Percentiles rank a stretch among this genome's conserved stretches.
phyloP scores from a whole-genome alignment of 2,113 vertebrate species.

The Laticauda colubrina region DNA sequence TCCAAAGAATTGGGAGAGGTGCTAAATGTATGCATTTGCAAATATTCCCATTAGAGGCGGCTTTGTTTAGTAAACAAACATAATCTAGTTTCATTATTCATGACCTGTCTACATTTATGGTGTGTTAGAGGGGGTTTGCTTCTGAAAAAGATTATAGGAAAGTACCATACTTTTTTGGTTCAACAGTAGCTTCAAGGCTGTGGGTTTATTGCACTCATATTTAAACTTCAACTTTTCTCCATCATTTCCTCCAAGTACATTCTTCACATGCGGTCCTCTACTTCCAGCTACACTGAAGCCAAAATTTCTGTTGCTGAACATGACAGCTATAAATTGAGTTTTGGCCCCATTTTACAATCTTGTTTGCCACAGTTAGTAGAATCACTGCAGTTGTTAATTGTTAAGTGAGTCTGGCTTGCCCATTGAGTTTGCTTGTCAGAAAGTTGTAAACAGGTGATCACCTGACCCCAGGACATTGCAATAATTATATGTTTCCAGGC shows the following conservation, averaged over 20 bases:
- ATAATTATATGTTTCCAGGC: not conserved
- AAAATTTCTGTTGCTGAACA: not conserved
- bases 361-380: not conserved
- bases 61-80: not conserved
- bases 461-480: not conserved
- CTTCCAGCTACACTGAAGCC: not conserved
- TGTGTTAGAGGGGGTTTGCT: not conserved
- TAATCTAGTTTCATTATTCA: not conserved
- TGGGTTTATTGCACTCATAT: not conserved
- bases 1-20: not conserved
- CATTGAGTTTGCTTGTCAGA: not conserved
- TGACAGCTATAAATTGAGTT: not conserved
- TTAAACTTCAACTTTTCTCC: not conserved
- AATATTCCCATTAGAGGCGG: not conserved
- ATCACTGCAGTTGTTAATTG: not conserved
- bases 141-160: not conserved
- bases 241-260: not conserved
- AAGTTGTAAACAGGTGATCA: not conserved
- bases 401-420: not conserved
- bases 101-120: not conserved
- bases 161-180: not conserved
- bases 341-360: not conserved
- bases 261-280: not conserved
- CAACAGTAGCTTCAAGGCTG: not conserved
- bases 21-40: not conserved